Evolutionary conservation across 2,797 vertebrate species (phyloP).

Genomic region (Enoplosus armatus): DNA sequence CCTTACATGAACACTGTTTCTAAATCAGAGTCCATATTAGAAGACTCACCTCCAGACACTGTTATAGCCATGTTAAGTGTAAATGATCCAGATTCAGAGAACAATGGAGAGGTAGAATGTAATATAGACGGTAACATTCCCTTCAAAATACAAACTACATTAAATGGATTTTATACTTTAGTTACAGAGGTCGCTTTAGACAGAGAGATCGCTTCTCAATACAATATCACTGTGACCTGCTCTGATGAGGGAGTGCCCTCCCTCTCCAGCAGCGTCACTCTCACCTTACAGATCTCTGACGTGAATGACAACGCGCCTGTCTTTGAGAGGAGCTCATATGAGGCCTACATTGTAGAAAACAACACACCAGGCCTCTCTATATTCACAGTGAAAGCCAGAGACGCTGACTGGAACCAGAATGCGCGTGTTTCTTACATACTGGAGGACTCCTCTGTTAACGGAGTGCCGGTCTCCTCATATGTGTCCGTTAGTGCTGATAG

Average conservation of each 20-base stretch:
- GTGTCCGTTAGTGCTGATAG: no score
- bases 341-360: constrained; percentile 73
- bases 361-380: constrained; percentile 72
- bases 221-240: constrained; percentile 82
- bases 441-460: no score
- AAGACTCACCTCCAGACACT: constrained; percentile 72
- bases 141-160: constrained; percentile 74
- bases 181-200: constrained; percentile 73
- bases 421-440: constrained; percentile 72
- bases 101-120: constrained; percentile 81
- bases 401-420: constrained; percentile 75
- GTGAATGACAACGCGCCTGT: constrained; percentile 86
- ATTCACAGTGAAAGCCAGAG: constrained; percentile 68
- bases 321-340: constrained; percentile 82
- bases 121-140: constrained; percentile 55
- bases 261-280: constrained; percentile 81
- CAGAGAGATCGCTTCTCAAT: constrained; percentile 70
- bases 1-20: constrained; percentile 82
- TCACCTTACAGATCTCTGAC: constrained; percentile 83
- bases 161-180: constrained; percentile 76
- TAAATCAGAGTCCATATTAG: constrained; percentile 71
- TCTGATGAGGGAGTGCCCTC: constrained; percentile 82
- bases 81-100: constrained; percentile 81
- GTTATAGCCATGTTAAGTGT: constrained; percentile 84
- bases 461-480: no score